Base-by-base conservation (phyloP, 2,888 invertebrate species). In the Yponomeuta malinellus region DNA sequence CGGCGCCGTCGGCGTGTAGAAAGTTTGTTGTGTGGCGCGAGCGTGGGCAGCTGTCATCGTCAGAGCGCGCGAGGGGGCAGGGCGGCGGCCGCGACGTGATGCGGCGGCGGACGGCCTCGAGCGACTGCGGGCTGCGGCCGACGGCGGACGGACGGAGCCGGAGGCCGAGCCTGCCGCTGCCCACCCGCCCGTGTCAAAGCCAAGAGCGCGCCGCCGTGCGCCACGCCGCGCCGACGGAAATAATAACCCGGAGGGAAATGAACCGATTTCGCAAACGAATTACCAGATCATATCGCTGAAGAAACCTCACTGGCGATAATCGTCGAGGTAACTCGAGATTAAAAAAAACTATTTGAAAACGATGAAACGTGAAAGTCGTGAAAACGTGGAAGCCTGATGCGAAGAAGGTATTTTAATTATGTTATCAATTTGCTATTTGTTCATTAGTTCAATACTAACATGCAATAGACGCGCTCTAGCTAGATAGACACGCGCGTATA, bases 1-100 rank as follows among this genome's bases (percentile, higher is more conserved):
- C 48, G 43, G 82, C 87, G 84, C 88, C 86, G 88, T 84, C 85
- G 83, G 78, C 78, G 78, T 75, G 82, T 86, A 88, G 89, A 90
- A 89, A 90, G 88, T 83, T 81, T 80, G 80, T 77, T 63, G 71
- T 69, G 78, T 15, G 75, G 83, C 77, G 78, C 79, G 76, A 75
- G 77, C 23, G 77, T 74, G 75, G 74, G 75, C 77, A 76, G 74
- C 70, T 23, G 37, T 31, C 37, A 48, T 65, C 23, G 43, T 63
- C 15, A 52, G 48, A n/a, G 68, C 64, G 69, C 12, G 69, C 23
- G 63, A 6, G 31, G 4, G 10, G 70, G 74, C 43, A 74, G 74
- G 74, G 74, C 77, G 78, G 78, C 75, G 63, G 68, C 33, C 77
- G 80, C 83, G 78, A 81, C 89, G 89, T 89, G 83, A 83, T 77